phyloP scores from a whole-genome alignment of 2,888 invertebrate genomes.

The Amphimallon solstitiale region DNA sequence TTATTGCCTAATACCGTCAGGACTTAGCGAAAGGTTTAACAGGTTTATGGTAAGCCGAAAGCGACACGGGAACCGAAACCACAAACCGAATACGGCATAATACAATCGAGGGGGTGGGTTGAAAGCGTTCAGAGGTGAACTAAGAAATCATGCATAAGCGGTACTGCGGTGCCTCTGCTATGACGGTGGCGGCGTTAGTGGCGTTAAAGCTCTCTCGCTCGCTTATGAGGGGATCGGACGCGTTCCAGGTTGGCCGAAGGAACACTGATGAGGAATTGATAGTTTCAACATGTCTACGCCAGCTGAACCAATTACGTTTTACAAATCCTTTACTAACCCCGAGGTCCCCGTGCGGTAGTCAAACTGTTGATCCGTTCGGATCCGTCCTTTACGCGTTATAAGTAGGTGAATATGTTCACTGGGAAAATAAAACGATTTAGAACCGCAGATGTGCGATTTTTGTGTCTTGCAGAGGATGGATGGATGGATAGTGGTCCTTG shows the following conservation, averaged over 20 bases:
- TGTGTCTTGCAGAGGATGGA: too few relatives aligned
- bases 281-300: slow-evolving; percentile 70
- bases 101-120: slow-evolving; percentile 22
- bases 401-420: background rate
- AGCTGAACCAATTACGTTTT: slow-evolving; percentile 73
- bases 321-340: slow-evolving; percentile 61
- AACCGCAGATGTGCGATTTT: slow-evolving; percentile 40
- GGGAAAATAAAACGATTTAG: slow-evolving; percentile 35
- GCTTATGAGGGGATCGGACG: slow-evolving; percentile 43
- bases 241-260: slow-evolving; percentile 56
- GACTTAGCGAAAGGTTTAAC: slow-evolving; percentile 36
- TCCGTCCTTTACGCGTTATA: slow-evolving; percentile 34
- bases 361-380: slow-evolving; percentile 53
- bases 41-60: slow-evolving; percentile 40
- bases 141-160: slow-evolving; percentile 35
- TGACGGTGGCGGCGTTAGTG: slow-evolving; percentile 43
- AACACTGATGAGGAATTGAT: slow-evolving; percentile 71
- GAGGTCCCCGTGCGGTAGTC: slow-evolving; percentile 50
- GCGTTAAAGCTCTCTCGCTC: slow-evolving; percentile 39
- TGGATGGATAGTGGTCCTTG: slow-evolving; percentile 34
- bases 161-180: too few relatives aligned
- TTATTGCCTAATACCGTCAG: slow-evolving; percentile 21
- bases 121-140: slow-evolving; percentile 32
- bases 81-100: slow-evolving; percentile 31
- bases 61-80: slow-evolving; percentile 27